Percentiles rank a stretch among this genome's conserved stretches.
phyloP scores from a whole-genome alignment of 2,888 invertebrate species.

The Lomographa bimaculata region DNA sequence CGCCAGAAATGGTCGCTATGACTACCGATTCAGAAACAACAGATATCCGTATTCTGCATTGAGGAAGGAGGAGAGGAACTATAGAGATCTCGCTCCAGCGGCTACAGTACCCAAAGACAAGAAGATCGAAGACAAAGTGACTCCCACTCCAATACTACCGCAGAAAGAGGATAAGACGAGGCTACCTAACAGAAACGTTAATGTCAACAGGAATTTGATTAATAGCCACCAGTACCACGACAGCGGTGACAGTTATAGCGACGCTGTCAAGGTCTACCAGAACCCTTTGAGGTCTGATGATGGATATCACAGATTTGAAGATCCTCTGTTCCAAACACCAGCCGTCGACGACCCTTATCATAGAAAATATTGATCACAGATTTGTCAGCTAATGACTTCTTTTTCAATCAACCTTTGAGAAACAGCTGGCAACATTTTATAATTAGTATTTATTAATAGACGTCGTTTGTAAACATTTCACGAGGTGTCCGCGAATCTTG shows the following conservation, averaged over 20 bases:
- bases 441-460: conserved; percentile 50
- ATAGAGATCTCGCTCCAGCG: conserved; percentile 69
- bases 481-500: conserved; percentile 58
- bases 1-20: conserved; percentile 68
- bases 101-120: conserved; percentile 68
- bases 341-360: conserved; percentile 73
- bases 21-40: conserved; percentile 65
- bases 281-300: conserved; percentile 66
- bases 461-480: conserved; percentile 42
- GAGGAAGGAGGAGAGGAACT: conserved; percentile 74
- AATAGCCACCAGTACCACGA: conserved; percentile 79
- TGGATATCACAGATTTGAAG: conserved; percentile 67
- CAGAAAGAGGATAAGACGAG: conserved; percentile 67
- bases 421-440: conserved; percentile 36
- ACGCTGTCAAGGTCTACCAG: conserved; percentile 63
- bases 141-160: conserved; percentile 71
- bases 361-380: conserved; percentile 62
- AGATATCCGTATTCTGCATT: conserved; percentile 72
- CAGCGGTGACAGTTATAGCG: conserved; percentile 54
- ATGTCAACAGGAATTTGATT: conserved; percentile 58
- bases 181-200: conserved; percentile 44
- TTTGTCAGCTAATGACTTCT: conserved; percentile 40
- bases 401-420: conserved; percentile 45
- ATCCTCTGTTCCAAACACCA: conserved; percentile 69
- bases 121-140: conserved; percentile 71